Conservation (phyloP, 2,113 vertebrate genomes). For the Ochotona princeps region DNA sequence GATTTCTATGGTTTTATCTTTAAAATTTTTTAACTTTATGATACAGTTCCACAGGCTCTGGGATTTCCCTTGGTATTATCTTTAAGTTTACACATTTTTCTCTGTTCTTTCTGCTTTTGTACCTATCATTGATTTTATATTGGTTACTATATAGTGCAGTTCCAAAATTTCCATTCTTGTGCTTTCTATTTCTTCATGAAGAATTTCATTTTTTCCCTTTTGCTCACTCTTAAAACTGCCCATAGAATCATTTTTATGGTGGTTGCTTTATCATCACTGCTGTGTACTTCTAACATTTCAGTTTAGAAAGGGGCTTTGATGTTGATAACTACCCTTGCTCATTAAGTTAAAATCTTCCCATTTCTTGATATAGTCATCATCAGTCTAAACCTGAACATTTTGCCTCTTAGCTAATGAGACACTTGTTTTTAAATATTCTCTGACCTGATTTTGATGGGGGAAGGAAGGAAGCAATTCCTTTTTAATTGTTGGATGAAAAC, state of each 20-base stretch:
- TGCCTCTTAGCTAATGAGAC: background rate
- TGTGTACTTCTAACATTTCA: background rate
- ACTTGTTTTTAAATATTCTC: background rate
- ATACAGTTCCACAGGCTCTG: too few species aligned
- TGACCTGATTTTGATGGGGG: background rate
- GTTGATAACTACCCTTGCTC: background rate
- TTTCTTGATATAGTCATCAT: background rate
- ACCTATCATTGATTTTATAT: too few species aligned
- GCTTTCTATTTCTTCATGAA: background rate
- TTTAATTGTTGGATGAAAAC: background rate
- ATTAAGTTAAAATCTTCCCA: background rate
- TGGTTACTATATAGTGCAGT: too few species aligned
- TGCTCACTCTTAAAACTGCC: background rate
- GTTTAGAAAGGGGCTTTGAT: background rate
- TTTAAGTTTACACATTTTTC: too few species aligned
- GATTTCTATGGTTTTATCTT: too few species aligned
- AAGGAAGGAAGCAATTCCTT: background rate
- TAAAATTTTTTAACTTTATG: too few species aligned
- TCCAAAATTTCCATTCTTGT: too few species aligned
- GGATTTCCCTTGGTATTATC: too few species aligned
- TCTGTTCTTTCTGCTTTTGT: too few species aligned
- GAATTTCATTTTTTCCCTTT: background rate
- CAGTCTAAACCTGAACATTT: background rate
- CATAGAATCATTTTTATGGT: background rate
- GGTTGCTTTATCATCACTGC: background rate